Evolutionary conservation across 2,888 invertebrate genomes (phyloP), one percentile per base, ranked within the genome.

Genomic region (Hemicrepidius hirtus): DNA sequence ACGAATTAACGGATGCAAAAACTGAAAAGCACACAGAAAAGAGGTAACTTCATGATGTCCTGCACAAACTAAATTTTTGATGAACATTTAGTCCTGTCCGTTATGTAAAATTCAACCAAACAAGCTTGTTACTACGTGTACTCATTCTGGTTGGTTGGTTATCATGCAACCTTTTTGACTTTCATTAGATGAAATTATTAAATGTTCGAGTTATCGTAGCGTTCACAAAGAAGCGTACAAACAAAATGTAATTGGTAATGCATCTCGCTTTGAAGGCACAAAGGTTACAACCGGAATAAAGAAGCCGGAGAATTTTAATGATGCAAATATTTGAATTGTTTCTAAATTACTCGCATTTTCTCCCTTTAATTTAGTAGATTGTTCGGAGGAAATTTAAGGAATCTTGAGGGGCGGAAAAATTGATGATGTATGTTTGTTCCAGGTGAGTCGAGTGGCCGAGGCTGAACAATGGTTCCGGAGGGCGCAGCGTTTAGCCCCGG

Each of bases 381-480:
- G 57, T 46, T 63, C 53, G 13, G 53, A 13, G 55, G 35, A 66
- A 65, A 55, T 64, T 63, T 41, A 21, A 35, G 40, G 53, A 63
- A 41, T 57, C 28, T 18, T 32, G 12, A 44, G 55, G 63, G 60
- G 37, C 24, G 60, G 44, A 53, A 46, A 65, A 60, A 49, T 37
- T 49, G 49, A 66, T 62, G 46, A 66, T 66, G 32, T 41, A 49
- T 67, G 16, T 55, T 37, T 32, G 13, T 88, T 88, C 59, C 89
- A 95, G 93, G 91, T 94, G 84, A 95, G 95, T 83, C 90, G 95
- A 82, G 89, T 92, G 71, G 88, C 91, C 67, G 96, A 96, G 86
- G 97, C 97, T 0, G 97, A 97, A 86, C 90, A 92, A 83, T 96
- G 95, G 95, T 97, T 96, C 85, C 91, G 93, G 82, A 93, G 94